Percentiles rank a stretch among this genome's conserved stretches.
These are phyloP conservation scores for Gisinianus flammeolus DNA, from an alignment of 2,888 invertebrate genomes.

Conservation along the genomic window DNA sequence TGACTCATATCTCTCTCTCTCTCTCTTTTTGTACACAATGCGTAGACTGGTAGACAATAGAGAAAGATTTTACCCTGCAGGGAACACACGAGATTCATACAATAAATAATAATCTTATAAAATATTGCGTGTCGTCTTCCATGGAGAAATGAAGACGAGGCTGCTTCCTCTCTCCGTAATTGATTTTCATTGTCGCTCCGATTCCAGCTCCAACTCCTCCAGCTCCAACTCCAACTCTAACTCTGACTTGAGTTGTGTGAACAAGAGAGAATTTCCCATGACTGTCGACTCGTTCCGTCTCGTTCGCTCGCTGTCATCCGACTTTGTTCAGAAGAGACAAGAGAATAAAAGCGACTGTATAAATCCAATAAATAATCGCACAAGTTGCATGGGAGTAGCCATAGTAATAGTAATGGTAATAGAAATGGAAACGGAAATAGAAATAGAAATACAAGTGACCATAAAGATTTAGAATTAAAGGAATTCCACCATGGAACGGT, in stretches of 20 bases:
- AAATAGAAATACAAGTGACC: too few species aligned
- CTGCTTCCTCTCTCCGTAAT: constrained; percentile 9
- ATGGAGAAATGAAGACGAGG: background rate
- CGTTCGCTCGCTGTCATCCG: background rate
- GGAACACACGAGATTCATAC: too few species aligned
- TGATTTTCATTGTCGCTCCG: constrained; percentile 24
- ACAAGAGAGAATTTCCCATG: background rate
- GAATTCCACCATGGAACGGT: too few species aligned
- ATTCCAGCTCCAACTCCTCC: background rate
- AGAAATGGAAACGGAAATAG: too few species aligned
- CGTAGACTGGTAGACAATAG: too few species aligned
- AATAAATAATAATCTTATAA: too few species aligned
- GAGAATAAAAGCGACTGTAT: background rate
- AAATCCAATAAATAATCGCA: background rate
- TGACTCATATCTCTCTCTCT: too few species aligned
- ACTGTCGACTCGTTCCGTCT: background rate
- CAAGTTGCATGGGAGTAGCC: background rate
- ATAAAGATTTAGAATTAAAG: constrained; percentile 13
- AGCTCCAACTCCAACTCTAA: background rate
- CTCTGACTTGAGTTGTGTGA: background rate
- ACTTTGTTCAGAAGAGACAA: background rate
- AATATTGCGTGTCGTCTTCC: too few species aligned
- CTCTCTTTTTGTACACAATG: background rate
- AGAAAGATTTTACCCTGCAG: too few species aligned
- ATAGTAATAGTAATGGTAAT: too few species aligned